Evolutionary conservation across 1,140 invertebrate genomes (phyloP).

Genomic region (Papilio aristodemus): DNA sequence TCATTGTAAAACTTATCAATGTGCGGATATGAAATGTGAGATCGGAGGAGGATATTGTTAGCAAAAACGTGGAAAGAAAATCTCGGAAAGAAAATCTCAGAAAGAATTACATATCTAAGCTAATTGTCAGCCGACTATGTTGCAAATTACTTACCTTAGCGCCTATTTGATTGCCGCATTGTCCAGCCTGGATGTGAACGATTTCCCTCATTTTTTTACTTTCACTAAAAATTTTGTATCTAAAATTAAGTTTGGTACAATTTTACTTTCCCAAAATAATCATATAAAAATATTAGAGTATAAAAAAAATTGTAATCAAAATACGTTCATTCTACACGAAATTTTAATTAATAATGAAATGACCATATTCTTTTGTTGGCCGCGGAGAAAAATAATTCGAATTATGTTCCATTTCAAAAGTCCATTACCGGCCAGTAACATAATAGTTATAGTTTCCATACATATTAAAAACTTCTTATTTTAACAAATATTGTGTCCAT

Average conservation of each 20-base stretch:
- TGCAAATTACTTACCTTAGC: conserved; percentile 59
- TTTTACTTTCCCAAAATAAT: conserved; percentile 15
- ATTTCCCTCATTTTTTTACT: conserved; percentile 73
- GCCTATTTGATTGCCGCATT: conserved; percentile 73
- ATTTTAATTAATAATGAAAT: conserved; percentile 28
- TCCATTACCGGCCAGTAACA: not conserved
- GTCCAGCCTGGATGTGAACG: conserved; percentile 68
- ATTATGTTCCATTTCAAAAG: not conserved
- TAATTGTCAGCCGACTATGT: not conserved
- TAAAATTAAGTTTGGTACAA: conserved; percentile 27
- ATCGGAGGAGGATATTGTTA: too few relatives aligned
- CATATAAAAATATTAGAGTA: conserved; percentile 24
- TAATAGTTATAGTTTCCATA: too few relatives aligned
- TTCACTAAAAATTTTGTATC: conserved; percentile 30
- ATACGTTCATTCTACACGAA: conserved; percentile 33
- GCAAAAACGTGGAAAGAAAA: too few relatives aligned
- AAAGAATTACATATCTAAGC: too few relatives aligned
- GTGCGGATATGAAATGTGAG: too few relatives aligned
- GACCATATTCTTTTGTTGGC: conserved; percentile 25
- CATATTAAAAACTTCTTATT: too few relatives aligned
- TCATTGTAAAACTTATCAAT: too few relatives aligned
- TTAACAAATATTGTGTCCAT: too few relatives aligned
- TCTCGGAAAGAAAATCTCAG: too few relatives aligned
- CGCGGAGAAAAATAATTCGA: conserved; percentile 17
- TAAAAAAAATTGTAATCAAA: conserved; percentile 32